Base-by-base conservation (phyloP, 2,888 invertebrate genomes). In the Gerris lacustris region DNA sequence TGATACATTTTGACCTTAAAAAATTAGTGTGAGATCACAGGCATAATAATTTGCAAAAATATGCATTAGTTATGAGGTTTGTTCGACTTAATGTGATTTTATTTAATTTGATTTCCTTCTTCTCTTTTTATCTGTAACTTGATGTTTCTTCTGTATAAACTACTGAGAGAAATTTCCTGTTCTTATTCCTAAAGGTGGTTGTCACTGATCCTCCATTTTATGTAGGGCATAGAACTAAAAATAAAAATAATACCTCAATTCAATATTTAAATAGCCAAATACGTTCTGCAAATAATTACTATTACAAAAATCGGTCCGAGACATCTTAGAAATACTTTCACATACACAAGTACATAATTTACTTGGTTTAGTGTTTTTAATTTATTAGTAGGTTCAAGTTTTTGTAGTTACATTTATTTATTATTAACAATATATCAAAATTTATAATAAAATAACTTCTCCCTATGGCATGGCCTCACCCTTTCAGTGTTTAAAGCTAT, bases 151-250 rank as follows among this genome's bases (percentile, higher is more conserved):
- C 31, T 31, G 31, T 31, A 55, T 55, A 55, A 55, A 55, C 55
- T 55, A 55, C 55, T 55, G 55, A 55, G 55, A 55, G 31, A 55
- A 55, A 15, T 55, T 1, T 55, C 55, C 15, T 55, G 55, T 55
- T 15, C 9, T 55, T 9, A 11, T 55, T 55, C 55, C 55, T 55
- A 55, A 55, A 55, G 55, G 55, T 55, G 55, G 55, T 11, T 9
- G 55, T 55, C 9, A 55, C 9, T 15, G 9, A 15, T 55, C 15
- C 62, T 62, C 17, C 44, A 55, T 63, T 79, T 79, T 88, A 91
- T 83, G 90, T 91, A 78, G 91, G 91, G 83, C 90, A 90, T 77
- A 91, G 83, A 75, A 91, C 90, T 84, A 80, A 74, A 83, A 84
- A 73, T 77, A 74, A 77, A 77, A 74, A 72, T 67, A 31, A 31